Evolutionary conservation across 2,888 invertebrate species (phyloP), one percentile per base, ranked within the genome.

Genomic region (Camptogramma bilineatum): DNA sequence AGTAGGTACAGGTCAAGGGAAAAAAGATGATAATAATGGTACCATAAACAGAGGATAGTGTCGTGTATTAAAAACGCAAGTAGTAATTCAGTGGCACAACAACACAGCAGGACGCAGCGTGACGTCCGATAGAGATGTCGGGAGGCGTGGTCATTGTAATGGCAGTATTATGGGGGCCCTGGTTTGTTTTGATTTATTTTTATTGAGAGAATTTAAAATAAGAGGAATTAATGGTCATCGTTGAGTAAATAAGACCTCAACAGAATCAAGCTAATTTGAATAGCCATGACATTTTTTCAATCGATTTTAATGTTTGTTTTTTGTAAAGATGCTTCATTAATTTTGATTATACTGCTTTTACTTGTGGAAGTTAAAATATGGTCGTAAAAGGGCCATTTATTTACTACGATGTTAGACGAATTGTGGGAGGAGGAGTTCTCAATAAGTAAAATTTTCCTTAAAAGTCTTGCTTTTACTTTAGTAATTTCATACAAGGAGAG

Each of bases 61-160:
- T 39, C 34, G 34, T 13, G 34, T 39, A 13, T 13, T 39, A 13
- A 13, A 39, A 39, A 39, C 34, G 50, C 44, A 51, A 31, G 39
- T 57, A 47, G 64, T 60, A 47, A 52, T 50, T 59, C 66, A 54
- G 60, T 52, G 73, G 73, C 72, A 82, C 80, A 82, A 79, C 79
- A 76, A 73, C 73, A 16, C 82, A 74, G 77, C 82, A 68, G 78
- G 83, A 21, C 63, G 18, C 67, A 62, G 71, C 80, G 74, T 78
- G 80, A 68, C 73, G 73, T 64, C 77, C 75, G 62, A 70, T 71
- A 62, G 76, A 79, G 78, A 80, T 74, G 79, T 77, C 71, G 54
- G 46, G 56, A 65, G 71, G 69, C 69, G 69, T 63, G 67, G 64
- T 69, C 47, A 62, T 71, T 70, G 70, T 76, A 70, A 65, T 60